These are phyloP conservation scores for Stercorarius parasiticus DNA, from an alignment of 2,113 vertebrate genomes.

Conservation along the genomic window DNA sequence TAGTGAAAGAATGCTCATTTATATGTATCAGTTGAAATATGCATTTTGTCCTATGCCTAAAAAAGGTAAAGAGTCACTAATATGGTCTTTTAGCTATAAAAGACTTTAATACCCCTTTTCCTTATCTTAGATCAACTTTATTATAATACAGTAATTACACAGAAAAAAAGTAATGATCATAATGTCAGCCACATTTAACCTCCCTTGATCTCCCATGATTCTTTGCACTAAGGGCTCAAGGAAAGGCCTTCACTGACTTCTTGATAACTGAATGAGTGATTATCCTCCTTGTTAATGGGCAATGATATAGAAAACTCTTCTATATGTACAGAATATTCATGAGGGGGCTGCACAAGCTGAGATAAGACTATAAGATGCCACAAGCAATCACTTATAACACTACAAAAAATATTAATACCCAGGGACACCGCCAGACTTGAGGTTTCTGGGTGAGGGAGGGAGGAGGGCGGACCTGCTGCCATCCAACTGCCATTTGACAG, in stretches of 20 bases:
- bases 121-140: conserved; percentile 76
- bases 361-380: conserved; percentile 89
- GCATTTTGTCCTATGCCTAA: conserved; percentile 40
- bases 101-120: conserved; percentile 80
- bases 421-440: background rate
- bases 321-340: conserved; percentile 98
- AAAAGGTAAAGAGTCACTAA: conserved; percentile 61
- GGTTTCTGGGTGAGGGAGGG: background rate
- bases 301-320: conserved; percentile 91
- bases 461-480: background rate
- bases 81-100: conserved; percentile 79
- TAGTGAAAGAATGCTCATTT: conserved; percentile 37
- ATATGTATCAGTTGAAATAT: conserved; percentile 34
- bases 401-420: conserved; percentile 42
- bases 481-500: background rate
- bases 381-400: conserved; percentile 74
- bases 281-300: conserved; percentile 97
- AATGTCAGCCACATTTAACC: conserved; percentile 81
- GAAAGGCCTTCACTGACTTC: conserved; percentile 88
- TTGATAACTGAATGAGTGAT: conserved; percentile 99
- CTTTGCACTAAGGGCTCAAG: conserved; percentile 68
- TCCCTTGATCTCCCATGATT: conserved; percentile 76
- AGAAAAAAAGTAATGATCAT: conserved; percentile 70
- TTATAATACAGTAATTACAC: conserved; percentile 78
- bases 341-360: conserved; percentile 91